phyloP scores from a whole-genome alignment of 1,140 invertebrate genomes.

The Propsilocerus akamusi region DNA sequence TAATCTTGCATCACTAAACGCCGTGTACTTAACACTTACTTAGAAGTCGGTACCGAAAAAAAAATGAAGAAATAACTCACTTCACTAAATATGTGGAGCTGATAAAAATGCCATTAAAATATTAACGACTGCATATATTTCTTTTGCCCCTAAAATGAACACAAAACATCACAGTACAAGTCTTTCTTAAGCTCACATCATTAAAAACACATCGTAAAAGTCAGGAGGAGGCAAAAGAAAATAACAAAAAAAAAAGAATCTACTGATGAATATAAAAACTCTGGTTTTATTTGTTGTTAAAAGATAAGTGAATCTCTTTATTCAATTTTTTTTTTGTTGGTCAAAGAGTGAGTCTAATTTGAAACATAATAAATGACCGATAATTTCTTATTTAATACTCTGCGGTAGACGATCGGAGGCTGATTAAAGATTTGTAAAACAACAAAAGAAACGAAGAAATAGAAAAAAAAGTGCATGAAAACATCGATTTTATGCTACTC shows the following conservation, averaged over 20 bases:
- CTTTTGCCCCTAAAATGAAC: neutral
- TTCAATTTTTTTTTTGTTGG: neutral
- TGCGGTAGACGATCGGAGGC: neutral
- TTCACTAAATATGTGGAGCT: no score
- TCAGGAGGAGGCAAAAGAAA: no score
- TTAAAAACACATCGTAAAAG: constrained; percentile 3
- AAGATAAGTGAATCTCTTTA: neutral
- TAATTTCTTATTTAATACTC: constrained; percentile 1
- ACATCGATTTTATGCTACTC: no score
- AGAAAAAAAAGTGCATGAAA: no score
- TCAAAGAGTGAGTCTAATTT: constrained; percentile 1
- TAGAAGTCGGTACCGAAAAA: no score
- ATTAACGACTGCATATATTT: neutral
- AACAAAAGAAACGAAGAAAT: no score
- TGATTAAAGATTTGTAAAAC: no score
- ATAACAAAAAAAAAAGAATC: no score
- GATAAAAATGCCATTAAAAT: neutral
- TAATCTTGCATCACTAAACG: no score
- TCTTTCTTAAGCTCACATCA: neutral
- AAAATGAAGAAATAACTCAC: no score
- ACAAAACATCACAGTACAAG: neutral
- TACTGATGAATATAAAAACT: no score
- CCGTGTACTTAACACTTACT: no score
- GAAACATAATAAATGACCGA: neutral
- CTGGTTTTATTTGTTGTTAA: neutral